Evolutionary conservation across 2,888 invertebrate species (phyloP).

Genomic region (Caenorhabditis sp.): DNA sequence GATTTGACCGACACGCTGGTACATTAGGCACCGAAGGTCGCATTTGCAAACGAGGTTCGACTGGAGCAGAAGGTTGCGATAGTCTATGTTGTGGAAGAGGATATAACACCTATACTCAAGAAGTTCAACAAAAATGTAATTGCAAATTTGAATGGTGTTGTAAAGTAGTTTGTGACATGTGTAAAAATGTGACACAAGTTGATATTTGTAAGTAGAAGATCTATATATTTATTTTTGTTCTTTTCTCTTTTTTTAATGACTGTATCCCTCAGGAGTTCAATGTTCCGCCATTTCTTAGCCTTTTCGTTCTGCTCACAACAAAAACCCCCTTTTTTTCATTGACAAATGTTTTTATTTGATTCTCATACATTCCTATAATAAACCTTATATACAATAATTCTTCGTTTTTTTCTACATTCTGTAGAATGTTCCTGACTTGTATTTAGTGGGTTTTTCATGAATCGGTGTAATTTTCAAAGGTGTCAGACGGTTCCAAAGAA

Average conservation of each 20-base stretch:
- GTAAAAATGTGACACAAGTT: slow-evolving; percentile 65
- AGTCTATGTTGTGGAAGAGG: slow-evolving; percentile 70
- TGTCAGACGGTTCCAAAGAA: slow-evolving; percentile 35
- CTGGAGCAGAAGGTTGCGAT: slow-evolving; percentile 67
- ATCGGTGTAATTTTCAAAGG: slow-evolving; percentile 37
- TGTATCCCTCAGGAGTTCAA: neutral
- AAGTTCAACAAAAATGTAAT: slow-evolving; percentile 54
- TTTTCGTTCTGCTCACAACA: neutral
- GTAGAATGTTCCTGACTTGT: slow-evolving; percentile 49
- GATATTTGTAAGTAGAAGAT: slow-evolving; percentile 69
- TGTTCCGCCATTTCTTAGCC: slow-evolving; percentile 4
- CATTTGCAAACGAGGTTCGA: slow-evolving; percentile 62
- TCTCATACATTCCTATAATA: neutral
- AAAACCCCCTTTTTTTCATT: neutral
- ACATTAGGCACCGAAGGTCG: slow-evolving; percentile 69
- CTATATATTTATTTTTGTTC: neutral
- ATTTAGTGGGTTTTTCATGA: slow-evolving; percentile 37
- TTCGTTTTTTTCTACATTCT: slow-evolving; percentile 18
- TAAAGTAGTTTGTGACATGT: slow-evolving; percentile 69
- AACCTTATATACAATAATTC: neutral
- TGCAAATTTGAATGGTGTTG: slow-evolving; percentile 70
- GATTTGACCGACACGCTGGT: slow-evolving; percentile 68
- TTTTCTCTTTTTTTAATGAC: slow-evolving; percentile 4
- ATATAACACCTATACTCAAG: slow-evolving; percentile 65
- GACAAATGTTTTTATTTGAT: neutral